A percentile compares a stretch with the other conserved stretches of the same genome.
phyloP scores from a whole-genome alignment of 2,888 invertebrate species.

The Phortica okadai region DNA sequence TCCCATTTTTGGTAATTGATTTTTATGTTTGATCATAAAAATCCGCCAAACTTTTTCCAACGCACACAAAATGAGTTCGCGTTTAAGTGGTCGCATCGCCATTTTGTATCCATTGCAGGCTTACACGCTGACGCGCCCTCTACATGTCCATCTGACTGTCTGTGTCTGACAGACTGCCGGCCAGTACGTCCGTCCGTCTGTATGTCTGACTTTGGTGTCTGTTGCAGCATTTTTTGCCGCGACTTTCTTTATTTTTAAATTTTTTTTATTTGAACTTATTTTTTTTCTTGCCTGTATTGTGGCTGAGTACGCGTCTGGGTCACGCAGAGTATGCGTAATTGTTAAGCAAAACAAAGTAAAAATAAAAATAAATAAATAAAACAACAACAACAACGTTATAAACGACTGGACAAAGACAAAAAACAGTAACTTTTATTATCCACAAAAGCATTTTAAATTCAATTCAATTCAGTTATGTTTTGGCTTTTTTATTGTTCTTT shows the following conservation, averaged over 20 bases:
- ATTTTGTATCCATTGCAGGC: background rate
- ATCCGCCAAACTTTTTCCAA: conserved; percentile 32
- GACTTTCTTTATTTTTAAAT: background rate
- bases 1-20: conserved; percentile 69
- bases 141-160: background rate
- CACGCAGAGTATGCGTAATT: conserved; percentile 65
- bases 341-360: conserved; percentile 34
- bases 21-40: conserved; percentile 70
- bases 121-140: background rate
- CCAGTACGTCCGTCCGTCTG: background rate
- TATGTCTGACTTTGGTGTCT: background rate
- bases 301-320: conserved; percentile 33
- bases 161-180: background rate
- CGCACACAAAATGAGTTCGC: conserved; percentile 19
- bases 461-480: conserved; percentile 52
- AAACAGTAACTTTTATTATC: conserved; percentile 54
- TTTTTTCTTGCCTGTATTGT: background rate
- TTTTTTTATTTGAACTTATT: background rate
- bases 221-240: background rate
- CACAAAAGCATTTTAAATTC: conserved; percentile 66
- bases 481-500: conserved; percentile 51
- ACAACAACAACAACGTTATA: conserved; percentile 17
- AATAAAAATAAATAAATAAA: conserved; percentile 13
- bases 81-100: background rate
- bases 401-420: conserved; percentile 4